Conservation (phyloP, 2,888 invertebrate species). For the Epinotia nisella region DNA sequence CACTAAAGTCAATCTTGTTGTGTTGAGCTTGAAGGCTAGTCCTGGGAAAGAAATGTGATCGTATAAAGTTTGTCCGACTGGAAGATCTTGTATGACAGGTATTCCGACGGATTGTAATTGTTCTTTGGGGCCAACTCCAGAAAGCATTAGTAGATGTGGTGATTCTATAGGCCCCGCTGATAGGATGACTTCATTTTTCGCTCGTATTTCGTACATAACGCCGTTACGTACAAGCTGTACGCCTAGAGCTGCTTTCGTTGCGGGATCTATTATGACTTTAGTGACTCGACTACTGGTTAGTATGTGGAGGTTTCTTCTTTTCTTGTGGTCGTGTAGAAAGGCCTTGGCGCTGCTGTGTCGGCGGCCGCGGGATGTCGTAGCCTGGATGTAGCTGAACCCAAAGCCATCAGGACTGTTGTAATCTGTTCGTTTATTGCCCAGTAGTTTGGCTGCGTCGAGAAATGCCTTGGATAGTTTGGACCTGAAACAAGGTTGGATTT, state of each 20-base stretch:
- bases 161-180: slow-evolving; percentile 92
- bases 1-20: slow-evolving; percentile 66
- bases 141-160: slow-evolving; percentile 89
- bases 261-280: slow-evolving; percentile 84
- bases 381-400: slow-evolving; percentile 82
- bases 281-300: slow-evolving; percentile 82
- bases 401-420: slow-evolving; percentile 88
- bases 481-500: slow-evolving; percentile 56
- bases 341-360: slow-evolving; percentile 85
- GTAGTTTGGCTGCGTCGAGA: slow-evolving; percentile 85
- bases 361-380: slow-evolving; percentile 78
- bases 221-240: slow-evolving; percentile 70
- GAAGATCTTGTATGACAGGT: slow-evolving; percentile 85
- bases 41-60: slow-evolving; percentile 88
- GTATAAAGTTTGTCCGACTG: slow-evolving; percentile 87
- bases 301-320: slow-evolving; percentile 85
- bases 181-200: slow-evolving; percentile 83
- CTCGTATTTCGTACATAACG: slow-evolving; percentile 74
- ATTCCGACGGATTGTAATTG: slow-evolving; percentile 85
- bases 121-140: slow-evolving; percentile 86
- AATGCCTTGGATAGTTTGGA: slow-evolving; percentile 87
- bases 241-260: slow-evolving; percentile 74
- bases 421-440: slow-evolving; percentile 87
- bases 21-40: slow-evolving; percentile 81
- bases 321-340: slow-evolving; percentile 82